A percentile compares a stretch with the other conserved stretches of the same genome.
Evolutionary conservation across 2,888 invertebrate species (phyloP).

Genomic region (Lasioglossum malachurum): DNA sequence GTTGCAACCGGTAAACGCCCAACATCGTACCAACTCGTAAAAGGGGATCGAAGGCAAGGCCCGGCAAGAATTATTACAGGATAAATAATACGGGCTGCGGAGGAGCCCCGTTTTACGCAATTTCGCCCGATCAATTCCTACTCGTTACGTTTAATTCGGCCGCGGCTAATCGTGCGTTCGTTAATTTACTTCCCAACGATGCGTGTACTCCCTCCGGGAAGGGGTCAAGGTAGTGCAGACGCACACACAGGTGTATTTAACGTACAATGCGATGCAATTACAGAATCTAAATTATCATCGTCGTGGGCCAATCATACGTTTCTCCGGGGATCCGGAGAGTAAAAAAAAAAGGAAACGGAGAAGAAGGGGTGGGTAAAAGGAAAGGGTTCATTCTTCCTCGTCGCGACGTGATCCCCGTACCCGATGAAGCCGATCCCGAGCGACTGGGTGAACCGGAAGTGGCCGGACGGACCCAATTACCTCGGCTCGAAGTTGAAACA

Average conservation of each 20-base stretch:
- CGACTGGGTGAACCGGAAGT: constrained; percentile 63
- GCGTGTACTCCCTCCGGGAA: not conserved
- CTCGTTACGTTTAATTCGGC: constrained; percentile 25
- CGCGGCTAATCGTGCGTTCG: constrained; percentile 12
- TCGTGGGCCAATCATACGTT: constrained; percentile 31
- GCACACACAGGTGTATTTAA: constrained; percentile 8
- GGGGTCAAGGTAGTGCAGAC: not conserved
- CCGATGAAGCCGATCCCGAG: constrained; percentile 34
- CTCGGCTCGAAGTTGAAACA: constrained; percentile 58
- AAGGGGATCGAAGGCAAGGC: not conserved
- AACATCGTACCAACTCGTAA: not conserved
- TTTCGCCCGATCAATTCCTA: constrained; percentile 36
- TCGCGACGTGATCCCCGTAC: constrained; percentile 49
- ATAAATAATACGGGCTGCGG: constrained; percentile 35
- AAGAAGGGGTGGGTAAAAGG: not conserved
- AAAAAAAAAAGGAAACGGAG: constrained; percentile 2
- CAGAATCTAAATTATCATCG: constrained; percentile 34
- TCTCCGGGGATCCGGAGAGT: not conserved
- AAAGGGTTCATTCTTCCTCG: constrained; percentile 9
- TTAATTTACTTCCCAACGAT: constrained; percentile 9
- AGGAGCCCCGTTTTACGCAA: constrained; percentile 41
- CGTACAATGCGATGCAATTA: constrained; percentile 45
- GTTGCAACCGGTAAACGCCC: not conserved
- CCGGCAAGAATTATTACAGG: constrained; percentile 21
- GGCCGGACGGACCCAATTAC: constrained; percentile 70